Conservation (phyloP, 1,140 invertebrate species). For the Bombus affinis region DNA sequence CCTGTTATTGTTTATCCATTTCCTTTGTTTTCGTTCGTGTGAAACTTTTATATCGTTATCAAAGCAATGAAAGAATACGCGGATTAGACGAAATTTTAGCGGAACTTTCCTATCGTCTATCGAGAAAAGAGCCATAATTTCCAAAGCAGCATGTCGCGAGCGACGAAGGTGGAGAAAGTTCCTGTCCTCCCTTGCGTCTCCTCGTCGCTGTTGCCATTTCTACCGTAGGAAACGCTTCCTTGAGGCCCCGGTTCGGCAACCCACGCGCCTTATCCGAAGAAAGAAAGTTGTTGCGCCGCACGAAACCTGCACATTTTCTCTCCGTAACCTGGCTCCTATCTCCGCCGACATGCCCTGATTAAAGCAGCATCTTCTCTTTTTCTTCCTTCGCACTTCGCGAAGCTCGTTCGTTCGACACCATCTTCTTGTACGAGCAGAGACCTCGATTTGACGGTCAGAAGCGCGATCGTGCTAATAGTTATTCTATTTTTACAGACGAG, state of each 20-base stretch:
- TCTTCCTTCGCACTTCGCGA: background rate
- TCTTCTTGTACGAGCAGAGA: background rate
- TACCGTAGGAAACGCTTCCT: conserved; percentile 31
- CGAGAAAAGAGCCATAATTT: background rate
- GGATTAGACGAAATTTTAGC: too few species aligned
- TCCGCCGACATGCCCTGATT: conserved; percentile 56
- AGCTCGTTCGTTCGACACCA: too few species aligned
- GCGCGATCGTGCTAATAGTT: too few species aligned
- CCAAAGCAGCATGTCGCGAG: conserved; percentile 11
- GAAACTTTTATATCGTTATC: background rate
- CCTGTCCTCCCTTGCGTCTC: background rate
- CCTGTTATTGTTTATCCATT: background rate
- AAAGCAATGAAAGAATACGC: too few species aligned
- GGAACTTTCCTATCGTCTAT: background rate
- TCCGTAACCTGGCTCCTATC: conserved; percentile 16
- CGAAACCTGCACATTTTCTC: conserved; percentile 56
- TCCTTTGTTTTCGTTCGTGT: background rate
- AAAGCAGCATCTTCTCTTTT: conserved; percentile 16
- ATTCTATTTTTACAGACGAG: background rate
- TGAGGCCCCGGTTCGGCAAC: background rate
- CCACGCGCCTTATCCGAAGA: conserved; percentile 49
- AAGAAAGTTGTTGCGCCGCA: conserved; percentile 66
- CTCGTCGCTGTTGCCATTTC: background rate
- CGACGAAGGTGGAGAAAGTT: conserved; percentile 46
- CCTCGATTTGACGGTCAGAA: background rate